These are phyloP conservation scores for Cyprinella venusta DNA, from an alignment of 2,797 vertebrate genomes.

Conservation along the genomic window DNA sequence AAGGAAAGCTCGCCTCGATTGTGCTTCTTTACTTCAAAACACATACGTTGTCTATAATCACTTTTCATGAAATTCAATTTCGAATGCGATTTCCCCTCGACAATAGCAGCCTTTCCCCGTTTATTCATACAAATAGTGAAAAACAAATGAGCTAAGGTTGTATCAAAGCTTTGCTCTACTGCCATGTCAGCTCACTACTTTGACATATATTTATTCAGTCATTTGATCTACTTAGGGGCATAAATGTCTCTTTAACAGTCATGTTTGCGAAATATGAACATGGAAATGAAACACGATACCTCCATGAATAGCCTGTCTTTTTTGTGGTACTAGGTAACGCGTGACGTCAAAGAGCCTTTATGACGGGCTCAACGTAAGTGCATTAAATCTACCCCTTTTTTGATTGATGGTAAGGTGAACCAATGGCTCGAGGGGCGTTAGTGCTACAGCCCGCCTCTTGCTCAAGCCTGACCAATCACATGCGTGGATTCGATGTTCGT, in stretches of 20 bases:
- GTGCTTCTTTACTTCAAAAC: background rate
- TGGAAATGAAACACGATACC: constrained; percentile 23
- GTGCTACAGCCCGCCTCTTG: constrained; percentile 45
- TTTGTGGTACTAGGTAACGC: constrained; percentile 72
- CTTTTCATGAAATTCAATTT: background rate
- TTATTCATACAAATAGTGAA: background rate
- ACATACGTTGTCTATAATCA: background rate
- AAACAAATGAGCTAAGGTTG: constrained; percentile 7
- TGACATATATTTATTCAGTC: constrained; percentile 37
- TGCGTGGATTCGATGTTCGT: constrained; percentile 14
- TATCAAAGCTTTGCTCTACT: background rate
- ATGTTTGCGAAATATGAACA: constrained; percentile 38
- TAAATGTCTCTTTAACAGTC: constrained; percentile 34
- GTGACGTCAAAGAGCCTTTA: constrained; percentile 74
- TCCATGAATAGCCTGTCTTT: constrained; percentile 49
- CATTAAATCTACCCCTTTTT: constrained; percentile 63
- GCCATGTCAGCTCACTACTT: constrained; percentile 1
- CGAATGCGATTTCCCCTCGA: background rate
- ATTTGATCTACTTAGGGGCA: constrained; percentile 20
- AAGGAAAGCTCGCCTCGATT: background rate
- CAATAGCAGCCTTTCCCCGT: background rate
- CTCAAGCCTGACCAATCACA: constrained; percentile 61
- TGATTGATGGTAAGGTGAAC: constrained; percentile 53
- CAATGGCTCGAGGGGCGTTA: constrained; percentile 60
- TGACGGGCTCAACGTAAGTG: constrained; percentile 68